Base-by-base conservation (phyloP, 1,140 invertebrate species). In the Drosophila lacertosa region DNA sequence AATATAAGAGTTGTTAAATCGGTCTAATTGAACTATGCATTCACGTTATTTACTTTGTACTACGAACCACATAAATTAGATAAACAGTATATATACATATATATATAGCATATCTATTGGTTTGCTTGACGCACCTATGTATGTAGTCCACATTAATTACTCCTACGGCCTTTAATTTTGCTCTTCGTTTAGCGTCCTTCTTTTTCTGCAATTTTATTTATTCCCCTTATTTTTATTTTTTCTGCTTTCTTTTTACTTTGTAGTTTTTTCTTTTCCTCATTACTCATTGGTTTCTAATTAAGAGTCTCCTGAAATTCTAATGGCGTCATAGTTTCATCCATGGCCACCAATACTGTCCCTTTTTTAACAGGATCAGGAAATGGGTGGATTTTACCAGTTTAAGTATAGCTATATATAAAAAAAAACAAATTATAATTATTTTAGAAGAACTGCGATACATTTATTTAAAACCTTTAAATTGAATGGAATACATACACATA, bases 281-380 rank as follows among this genome's bases (percentile, higher is more conserved):
- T 84, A n/a, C 67, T 79, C 74, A 62, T 89, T 71, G 83, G 90
- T 60, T 75, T 91, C 58, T 89, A 91, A 65, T 73, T 73, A n/a
- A 91, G 75, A 82, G 65, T 60, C 68, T 74, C 57, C 11, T 44
- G 58, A 67, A 92, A 94, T 63, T 94, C 93, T 37, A 92, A 73
- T 0, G 93, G 92, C 2, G 92, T 92, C 65, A 92, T 76, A 0
- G 92, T 92, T 79, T 94, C 90, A 33, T 92, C 93, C 2, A 92
- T 92, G 2, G 92, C 86, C 22, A 94, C 92, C 15, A 94, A 39
- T 10, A 93, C 79, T 2, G 93, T 92, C 11, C 94, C 94, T 7
- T 93, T 93, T 57, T 92, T 89, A 3, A 92, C 69, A 11, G 90
- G 92, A 20, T 92, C 74, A 29, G 94, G 94, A 75, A 92, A 93